Evolutionary conservation across 2,113 vertebrate genomes (phyloP), one percentile per base, ranked within the genome.

Genomic region (Coreoperca whiteheadi): DNA sequence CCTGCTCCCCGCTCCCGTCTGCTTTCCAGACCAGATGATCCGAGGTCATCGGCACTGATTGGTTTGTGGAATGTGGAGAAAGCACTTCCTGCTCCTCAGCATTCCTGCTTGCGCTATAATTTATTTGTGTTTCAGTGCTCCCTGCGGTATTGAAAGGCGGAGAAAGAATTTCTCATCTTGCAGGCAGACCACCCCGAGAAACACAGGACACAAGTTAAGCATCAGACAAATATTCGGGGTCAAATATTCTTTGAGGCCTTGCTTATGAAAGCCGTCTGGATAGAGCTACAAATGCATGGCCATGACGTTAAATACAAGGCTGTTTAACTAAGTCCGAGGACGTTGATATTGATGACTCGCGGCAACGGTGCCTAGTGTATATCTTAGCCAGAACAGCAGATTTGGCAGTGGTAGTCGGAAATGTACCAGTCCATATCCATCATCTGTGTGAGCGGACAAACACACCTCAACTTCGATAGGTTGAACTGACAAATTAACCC

Each of bases 51-150:
- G 20, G 64, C 53, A 2, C 80, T 72, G 72, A 89, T 82, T 80
- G 83, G 79, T 71, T 69, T 37, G 50, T 16, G 86, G 87, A 87
- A 90, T 84, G 88, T 23, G 70, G 50, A 73, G 67, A 86, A 74
- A 85, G 78, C 79, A 61, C 84, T 91, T 90, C 85, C 90, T 91
- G 84, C 83, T 88, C 81, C 57, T 75, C 60, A 1, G 69, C 82
- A 75, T 87, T 89, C 85, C 72, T 73, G 8, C 61, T 69, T 23
- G 61, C 51, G 8, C 74, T 59, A 63, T 90, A 65, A 89, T 86
- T 91, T 92, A 89, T 91, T 87, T 87, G 75, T 59, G 79, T 89
- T 87, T 91, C 66, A 60, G n/a, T 75, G 79, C 39, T 73, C 64
- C 81, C 65, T 64, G 21, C 32, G 5, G 81, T 59, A 41, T 78